Conservation (phyloP, 2,888 invertebrate species). For the Mythimna albipuncta region DNA sequence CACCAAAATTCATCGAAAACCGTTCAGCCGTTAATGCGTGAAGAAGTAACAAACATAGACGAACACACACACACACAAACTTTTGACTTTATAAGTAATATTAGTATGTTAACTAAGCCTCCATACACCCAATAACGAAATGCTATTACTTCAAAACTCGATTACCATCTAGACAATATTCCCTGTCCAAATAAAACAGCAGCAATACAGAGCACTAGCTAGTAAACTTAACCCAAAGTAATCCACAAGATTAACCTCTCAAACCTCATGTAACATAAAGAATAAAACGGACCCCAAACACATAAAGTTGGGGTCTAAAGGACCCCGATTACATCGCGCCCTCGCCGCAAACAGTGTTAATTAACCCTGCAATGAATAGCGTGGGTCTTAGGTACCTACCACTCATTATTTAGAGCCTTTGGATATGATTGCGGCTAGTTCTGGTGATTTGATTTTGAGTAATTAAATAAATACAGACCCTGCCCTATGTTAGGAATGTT, state of each 20-base stretch:
- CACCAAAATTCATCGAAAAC: no score
- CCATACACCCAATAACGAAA: conserved; percentile 1
- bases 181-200: conserved; percentile 29
- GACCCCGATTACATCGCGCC: conserved; percentile 48
- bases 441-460: conserved; percentile 25
- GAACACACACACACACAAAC: no score
- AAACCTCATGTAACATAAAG: conserved; percentile 40
- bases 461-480: conserved; percentile 2
- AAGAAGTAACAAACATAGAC: no score
- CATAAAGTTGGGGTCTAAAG: conserved; percentile 49
- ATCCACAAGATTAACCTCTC: conserved; percentile 53
- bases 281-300: conserved; percentile 55
- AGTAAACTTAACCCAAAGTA: conserved; percentile 46
- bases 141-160: conserved; percentile 5
- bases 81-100: no score
- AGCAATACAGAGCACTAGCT: conserved; percentile 5
- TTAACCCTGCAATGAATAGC: conserved; percentile 58
- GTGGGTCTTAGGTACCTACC: conserved; percentile 39
- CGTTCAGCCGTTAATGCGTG: no score
- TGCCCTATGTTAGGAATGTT: no score
- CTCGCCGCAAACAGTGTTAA: conserved; percentile 59
- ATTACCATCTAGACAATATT: conserved; percentile 9
- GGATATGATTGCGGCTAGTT: conserved; percentile 43
- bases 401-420: conserved; percentile 62
- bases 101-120: no score